These are phyloP conservation scores for Panzeria rudis DNA, from an alignment of 2,888 invertebrate species.

Conservation along the genomic window DNA sequence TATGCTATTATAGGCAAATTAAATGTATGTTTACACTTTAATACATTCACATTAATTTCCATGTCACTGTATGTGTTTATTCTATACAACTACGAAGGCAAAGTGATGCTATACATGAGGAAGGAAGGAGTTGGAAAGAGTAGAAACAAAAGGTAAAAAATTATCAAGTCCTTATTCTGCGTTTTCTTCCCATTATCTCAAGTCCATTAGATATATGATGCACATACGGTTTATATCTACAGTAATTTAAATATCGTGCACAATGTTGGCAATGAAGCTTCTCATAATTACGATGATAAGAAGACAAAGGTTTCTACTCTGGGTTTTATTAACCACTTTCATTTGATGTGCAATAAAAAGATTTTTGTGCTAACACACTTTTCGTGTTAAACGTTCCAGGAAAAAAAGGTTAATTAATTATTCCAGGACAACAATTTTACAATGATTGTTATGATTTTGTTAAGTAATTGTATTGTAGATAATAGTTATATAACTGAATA, in stretches of 20 bases:
- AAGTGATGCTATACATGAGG: not conserved
- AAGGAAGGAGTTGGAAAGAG: not conserved
- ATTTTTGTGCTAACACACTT: not conserved
- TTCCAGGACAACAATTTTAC: not conserved
- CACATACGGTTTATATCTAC: not conserved
- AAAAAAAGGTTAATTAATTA: not conserved
- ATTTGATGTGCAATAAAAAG: not conserved
- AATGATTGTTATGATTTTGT: no score
- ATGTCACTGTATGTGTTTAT: conserved; percentile 1
- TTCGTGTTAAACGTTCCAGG: not conserved
- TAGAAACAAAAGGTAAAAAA: not conserved
- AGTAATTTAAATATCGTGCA: not conserved
- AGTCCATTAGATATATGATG: not conserved
- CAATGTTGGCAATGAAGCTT: conserved; percentile 4
- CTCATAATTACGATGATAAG: not conserved
- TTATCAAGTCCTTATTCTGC: not conserved
- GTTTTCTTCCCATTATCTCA: not conserved
- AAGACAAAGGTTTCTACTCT: not conserved
- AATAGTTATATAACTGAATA: no score
- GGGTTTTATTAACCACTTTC: not conserved
- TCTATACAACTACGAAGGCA: not conserved
- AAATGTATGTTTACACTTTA: conserved; percentile 46
- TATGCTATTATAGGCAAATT: conserved; percentile 34
- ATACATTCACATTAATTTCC: conserved; percentile 10
- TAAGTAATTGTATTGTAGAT: no score